A percentile compares a stretch with the other conserved stretches of the same genome.
Evolutionary conservation across 1,140 invertebrate species (phyloP).

Genomic region (Capitella teleta): DNA sequence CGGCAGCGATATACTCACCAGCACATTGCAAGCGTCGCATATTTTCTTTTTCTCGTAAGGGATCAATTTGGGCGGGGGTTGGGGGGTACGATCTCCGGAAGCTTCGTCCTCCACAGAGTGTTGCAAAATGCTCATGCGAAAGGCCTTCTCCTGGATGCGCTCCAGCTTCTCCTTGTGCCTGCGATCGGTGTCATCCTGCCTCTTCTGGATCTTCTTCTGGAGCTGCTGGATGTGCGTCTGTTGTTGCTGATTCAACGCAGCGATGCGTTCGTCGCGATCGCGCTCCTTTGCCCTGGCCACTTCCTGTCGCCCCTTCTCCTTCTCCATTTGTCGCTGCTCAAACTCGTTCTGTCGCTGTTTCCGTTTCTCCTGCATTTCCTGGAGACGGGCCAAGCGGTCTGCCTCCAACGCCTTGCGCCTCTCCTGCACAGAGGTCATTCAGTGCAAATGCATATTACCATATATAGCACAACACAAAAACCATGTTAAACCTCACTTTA

Average conservation of each 20-base stretch:
- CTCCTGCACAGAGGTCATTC: too few relatives aligned
- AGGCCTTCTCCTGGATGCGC: slow-evolving; percentile 71
- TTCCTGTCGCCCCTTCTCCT: slow-evolving; percentile 53
- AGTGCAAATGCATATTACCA: too few relatives aligned
- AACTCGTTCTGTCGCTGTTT: slow-evolving; percentile 73
- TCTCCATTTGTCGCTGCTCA: slow-evolving; percentile 71
- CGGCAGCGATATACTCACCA: slow-evolving; percentile 29
- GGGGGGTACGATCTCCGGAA: too few relatives aligned
- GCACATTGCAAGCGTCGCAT: slow-evolving; percentile 57
- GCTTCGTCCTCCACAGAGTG: slow-evolving; percentile 53
- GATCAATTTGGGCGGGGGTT: slow-evolving; percentile 49
- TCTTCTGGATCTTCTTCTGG: slow-evolving; percentile 77
- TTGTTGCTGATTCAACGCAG: slow-evolving; percentile 73
- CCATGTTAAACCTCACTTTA: too few relatives aligned
- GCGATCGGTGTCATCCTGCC: slow-evolving; percentile 75
- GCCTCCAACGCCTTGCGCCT: slow-evolving; percentile 71
- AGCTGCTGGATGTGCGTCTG: slow-evolving; percentile 73
- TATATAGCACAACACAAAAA: too few relatives aligned
- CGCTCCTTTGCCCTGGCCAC: slow-evolving; percentile 35
- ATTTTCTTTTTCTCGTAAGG: slow-evolving; percentile 63
- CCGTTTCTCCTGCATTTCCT: slow-evolving; percentile 66
- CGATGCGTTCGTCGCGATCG: slow-evolving; percentile 59
- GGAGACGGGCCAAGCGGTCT: slow-evolving; percentile 64
- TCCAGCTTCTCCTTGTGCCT: slow-evolving; percentile 83
- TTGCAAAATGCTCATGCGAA: slow-evolving; percentile 66